A percentile compares a stretch with the other conserved stretches of the same genome.
Conservation (phyloP, 1,140 invertebrate species). For the Drosophila nasuta region DNA sequence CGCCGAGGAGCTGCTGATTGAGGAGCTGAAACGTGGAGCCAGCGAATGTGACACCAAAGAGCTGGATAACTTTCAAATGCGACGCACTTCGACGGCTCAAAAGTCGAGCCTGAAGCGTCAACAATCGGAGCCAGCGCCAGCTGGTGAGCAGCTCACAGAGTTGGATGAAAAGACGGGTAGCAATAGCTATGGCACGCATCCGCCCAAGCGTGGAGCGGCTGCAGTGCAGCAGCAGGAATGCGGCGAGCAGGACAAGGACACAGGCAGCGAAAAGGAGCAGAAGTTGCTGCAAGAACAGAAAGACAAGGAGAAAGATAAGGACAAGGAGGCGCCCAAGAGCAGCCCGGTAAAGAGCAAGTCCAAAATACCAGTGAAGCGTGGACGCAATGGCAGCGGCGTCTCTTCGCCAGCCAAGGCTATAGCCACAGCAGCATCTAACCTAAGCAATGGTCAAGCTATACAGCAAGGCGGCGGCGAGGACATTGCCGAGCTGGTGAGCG, state of each 20-base stretch:
- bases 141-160: constrained; percentile 1
- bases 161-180: constrained; percentile 41
- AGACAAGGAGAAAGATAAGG: constrained; percentile 30
- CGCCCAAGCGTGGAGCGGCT: constrained; percentile 53
- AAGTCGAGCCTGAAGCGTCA: constrained; percentile 70
- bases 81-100: constrained; percentile 72
- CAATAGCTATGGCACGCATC: constrained; percentile 77
- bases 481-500: constrained; percentile 72
- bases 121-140: constrained; percentile 76
- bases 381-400: constrained; percentile 64
- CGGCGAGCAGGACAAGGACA: constrained; percentile 74
- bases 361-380: constrained; percentile 81
- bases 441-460: constrained; percentile 66
- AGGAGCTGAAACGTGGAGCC: constrained; percentile 72
- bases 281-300: constrained; percentile 43
- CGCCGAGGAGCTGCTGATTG: constrained; percentile 80
- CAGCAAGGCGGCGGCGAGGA: constrained; percentile 82
- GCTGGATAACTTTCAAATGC: constrained; percentile 64
- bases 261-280: constrained; percentile 69
- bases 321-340: constrained; percentile 55
- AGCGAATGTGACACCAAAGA: constrained; percentile 65
- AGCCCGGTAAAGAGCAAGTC: constrained; percentile 80
- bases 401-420: constrained; percentile 71
- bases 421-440: constrained; percentile 10
- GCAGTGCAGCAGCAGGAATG: constrained; percentile 50